These are phyloP conservation scores for Ericerus pela DNA, from an alignment of 1,140 invertebrate genomes.

Conservation along the genomic window DNA sequence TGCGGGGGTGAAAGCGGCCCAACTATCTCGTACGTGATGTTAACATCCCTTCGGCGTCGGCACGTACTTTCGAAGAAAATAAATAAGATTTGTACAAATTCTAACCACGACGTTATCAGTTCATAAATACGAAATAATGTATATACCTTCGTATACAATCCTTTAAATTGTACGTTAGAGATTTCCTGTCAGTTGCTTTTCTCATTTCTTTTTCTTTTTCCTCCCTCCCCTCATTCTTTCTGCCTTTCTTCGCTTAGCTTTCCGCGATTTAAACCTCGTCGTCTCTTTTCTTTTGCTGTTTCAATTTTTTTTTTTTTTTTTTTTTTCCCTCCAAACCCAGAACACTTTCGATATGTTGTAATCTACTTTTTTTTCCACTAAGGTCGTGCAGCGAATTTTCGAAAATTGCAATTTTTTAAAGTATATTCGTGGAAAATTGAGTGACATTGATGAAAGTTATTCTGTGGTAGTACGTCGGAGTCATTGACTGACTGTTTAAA, in stretches of 20 bases:
- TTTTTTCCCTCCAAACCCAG: too few relatives aligned
- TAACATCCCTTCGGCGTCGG: constrained; percentile 9
- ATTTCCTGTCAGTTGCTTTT: constrained; percentile 8
- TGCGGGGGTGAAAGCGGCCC: background rate
- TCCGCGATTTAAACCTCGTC: background rate
- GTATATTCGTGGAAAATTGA: too few relatives aligned
- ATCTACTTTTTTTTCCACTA: too few relatives aligned
- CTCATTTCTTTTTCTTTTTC: background rate
- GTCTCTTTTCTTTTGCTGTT: too few relatives aligned
- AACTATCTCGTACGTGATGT: constrained; percentile 6
- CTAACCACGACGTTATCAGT: constrained; percentile 11
- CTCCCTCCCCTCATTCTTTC: background rate
- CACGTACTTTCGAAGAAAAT: constrained; percentile 11
- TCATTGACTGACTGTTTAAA: too few relatives aligned
- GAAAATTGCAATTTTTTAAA: too few relatives aligned
- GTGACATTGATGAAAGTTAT: too few relatives aligned
- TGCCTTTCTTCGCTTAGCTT: background rate
- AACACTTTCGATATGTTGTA: too few relatives aligned
- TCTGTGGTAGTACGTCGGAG: too few relatives aligned
- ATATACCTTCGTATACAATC: constrained; percentile 12
- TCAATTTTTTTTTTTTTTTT: too few relatives aligned
- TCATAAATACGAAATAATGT: constrained; percentile 12
- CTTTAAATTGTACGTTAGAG: constrained; percentile 11
- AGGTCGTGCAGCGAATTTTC: too few relatives aligned
- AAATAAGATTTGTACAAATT: constrained; percentile 12